Evolutionary conservation across 1,140 invertebrate species (phyloP).

Genomic region (Brachionus paranguensis): DNA sequence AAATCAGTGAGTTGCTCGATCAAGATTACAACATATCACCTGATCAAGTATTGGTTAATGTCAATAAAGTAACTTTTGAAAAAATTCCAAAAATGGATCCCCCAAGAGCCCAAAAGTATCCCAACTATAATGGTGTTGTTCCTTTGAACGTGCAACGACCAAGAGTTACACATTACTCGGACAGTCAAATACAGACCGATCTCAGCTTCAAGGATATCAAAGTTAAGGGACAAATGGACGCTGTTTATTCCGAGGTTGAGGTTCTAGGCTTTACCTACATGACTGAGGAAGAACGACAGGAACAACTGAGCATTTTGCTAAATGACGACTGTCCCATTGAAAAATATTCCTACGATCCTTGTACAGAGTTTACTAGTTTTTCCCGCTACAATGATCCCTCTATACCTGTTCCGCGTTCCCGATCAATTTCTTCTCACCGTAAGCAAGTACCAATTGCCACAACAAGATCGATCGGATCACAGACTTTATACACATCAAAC

Average conservation of each 20-base stretch:
- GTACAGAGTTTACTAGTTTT: conserved; percentile 6
- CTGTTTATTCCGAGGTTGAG: conserved; percentile 12
- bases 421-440: neutral
- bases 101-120: neutral
- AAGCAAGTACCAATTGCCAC: neutral
- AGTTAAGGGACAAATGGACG: neutral
- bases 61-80: neutral
- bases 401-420: neutral
- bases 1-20: conserved; percentile 24
- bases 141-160: neutral
- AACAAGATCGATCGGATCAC: neutral
- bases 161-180: neutral
- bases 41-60: neutral
- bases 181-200: conserved; percentile 21
- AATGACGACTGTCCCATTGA: neutral
- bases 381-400: neutral
- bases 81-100: neutral
- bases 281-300: neutral
- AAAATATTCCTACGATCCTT: conserved; percentile 15
- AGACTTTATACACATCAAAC: neutral
- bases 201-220: conserved; percentile 7
- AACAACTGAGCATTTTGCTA: neutral
- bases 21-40: conserved; percentile 9
- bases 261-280: conserved; percentile 2
- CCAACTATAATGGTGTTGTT: neutral